Base-by-base conservation (phyloP, 2,888 invertebrate genomes). In the Leptothorax acervorum region DNA sequence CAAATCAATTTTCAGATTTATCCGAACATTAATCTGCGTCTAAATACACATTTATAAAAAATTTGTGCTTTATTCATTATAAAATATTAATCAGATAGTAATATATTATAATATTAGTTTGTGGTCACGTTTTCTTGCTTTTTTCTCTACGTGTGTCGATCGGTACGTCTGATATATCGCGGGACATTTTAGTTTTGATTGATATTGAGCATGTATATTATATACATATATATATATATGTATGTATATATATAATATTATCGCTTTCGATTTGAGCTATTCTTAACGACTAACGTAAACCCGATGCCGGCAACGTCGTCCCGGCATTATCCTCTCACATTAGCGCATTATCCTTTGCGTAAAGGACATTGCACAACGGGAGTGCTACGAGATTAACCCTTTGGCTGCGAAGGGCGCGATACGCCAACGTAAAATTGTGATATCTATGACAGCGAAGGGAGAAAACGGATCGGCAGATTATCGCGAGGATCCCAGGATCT, bases 251-350 rank as follows among this genome's bases (percentile, higher is more conserved):
- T 79, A 81, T 35, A 51, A 85, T 78, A 48, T 76, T 62, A 62
- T 73, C 18, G 28, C 73, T 53, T 85, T 82, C 62, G 62, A 65
- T 53, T 65, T 83, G 83, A 83, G 79, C 78, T 68, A 60, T 71
- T 18, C 85, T 84, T 83, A 85, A 66, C 18, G 11, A 76, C 82
- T 75, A 83, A 68, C 28, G 11, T 63, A 53, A 68, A 62, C 60
- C 60, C 18, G 53, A 78, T 18, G n/a, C 35, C 66, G 42, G 28
- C n/a, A 45, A 55, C 42, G 9, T 42, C 31, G 31, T 73, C 5
- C 5, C 28, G 57, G 48, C 73, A 35, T 9, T 79, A 73, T 60
- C 23, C 18, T 39, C 28, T 39, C 60, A 35, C 60, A 57, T 70
- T 3, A 31, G 23, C 35, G 60, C 48, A 57, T 60, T 45, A 3